Evolutionary conservation across 2,888 invertebrate genomes (phyloP).

Genomic region (Osmoderma eremita): DNA sequence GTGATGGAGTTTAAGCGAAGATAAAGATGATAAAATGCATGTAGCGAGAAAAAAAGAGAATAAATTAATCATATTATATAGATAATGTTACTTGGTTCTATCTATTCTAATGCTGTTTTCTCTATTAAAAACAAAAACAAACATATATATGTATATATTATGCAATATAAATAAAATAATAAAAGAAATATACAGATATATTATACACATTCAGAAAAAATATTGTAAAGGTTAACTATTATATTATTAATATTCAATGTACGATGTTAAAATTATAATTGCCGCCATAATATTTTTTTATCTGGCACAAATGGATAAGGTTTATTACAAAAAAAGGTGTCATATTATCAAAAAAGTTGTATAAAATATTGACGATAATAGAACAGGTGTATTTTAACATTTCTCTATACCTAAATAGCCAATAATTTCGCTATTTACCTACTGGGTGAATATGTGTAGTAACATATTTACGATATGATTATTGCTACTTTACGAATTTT

Average conservation of each 20-base stretch:
- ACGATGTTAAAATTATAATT: conserved; percentile 23
- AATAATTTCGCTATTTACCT: no score
- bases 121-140: conserved; percentile 12
- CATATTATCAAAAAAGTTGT: conserved; percentile 2
- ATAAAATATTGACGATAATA: not conserved
- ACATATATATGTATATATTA: conserved; percentile 26
- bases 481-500: no score
- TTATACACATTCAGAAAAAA: not conserved
- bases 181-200: not conserved
- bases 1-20: conserved; percentile 29
- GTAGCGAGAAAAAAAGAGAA: conserved; percentile 9
- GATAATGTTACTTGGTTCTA: conserved; percentile 29
- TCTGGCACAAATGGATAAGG: not conserved
- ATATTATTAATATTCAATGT: conserved; percentile 20
- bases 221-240: no score
- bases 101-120: conserved; percentile 26
- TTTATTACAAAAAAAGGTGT: no score
- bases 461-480: no score
- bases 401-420: no score
- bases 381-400: not conserved
- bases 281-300: conserved; percentile 30
- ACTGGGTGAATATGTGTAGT: no score
- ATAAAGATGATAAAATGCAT: not conserved
- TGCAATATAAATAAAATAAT: conserved; percentile 23
- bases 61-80: conserved; percentile 21